phyloP scores from a whole-genome alignment of 2,888 invertebrate species.

The Oligia strigilis region DNA sequence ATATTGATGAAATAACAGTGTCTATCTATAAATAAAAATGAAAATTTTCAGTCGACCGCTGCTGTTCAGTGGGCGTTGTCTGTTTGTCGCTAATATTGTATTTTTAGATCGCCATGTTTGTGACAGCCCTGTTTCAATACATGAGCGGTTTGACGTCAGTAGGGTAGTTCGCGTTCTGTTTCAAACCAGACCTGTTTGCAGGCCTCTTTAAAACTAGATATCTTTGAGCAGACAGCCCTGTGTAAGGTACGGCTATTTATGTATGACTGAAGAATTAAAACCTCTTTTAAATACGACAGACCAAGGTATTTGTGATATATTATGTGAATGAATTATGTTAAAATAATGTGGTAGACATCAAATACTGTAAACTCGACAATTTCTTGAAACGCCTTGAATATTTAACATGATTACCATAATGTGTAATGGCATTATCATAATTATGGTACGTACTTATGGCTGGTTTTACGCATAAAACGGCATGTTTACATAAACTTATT shows the following conservation, averaged over 20 bases:
- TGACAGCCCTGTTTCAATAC: slow-evolving; percentile 57
- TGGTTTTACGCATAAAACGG: slow-evolving; percentile 4
- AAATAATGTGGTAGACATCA: slow-evolving; percentile 30
- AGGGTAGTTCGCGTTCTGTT: slow-evolving; percentile 45
- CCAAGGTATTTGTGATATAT: slow-evolving; percentile 54
- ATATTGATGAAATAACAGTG: slow-evolving; percentile 43
- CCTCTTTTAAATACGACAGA: slow-evolving; percentile 47
- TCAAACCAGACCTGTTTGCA: slow-evolving; percentile 30
- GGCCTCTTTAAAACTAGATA: slow-evolving; percentile 11
- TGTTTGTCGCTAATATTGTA: slow-evolving; percentile 54
- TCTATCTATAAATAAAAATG: slow-evolving; percentile 49
- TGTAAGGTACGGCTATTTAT: neutral
- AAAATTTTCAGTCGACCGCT: slow-evolving; percentile 40
- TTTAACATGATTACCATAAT: slow-evolving; percentile 53
- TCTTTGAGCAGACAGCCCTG: slow-evolving; percentile 34
- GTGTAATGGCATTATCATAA: slow-evolving; percentile 50
- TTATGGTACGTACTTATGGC: slow-evolving; percentile 13
- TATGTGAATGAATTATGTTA: slow-evolving; percentile 44
- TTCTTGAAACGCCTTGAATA: slow-evolving; percentile 54
- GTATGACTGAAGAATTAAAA: slow-evolving; percentile 31
- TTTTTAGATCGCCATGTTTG: slow-evolving; percentile 55
- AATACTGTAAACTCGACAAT: slow-evolving; percentile 41
- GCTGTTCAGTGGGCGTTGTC: slow-evolving; percentile 36
- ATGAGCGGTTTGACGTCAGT: slow-evolving; percentile 57
- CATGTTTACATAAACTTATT: slow-evolving; percentile 26